Evolutionary conservation across 2,888 invertebrate genomes (phyloP).

Genomic region (Malachius bipustulatus): DNA sequence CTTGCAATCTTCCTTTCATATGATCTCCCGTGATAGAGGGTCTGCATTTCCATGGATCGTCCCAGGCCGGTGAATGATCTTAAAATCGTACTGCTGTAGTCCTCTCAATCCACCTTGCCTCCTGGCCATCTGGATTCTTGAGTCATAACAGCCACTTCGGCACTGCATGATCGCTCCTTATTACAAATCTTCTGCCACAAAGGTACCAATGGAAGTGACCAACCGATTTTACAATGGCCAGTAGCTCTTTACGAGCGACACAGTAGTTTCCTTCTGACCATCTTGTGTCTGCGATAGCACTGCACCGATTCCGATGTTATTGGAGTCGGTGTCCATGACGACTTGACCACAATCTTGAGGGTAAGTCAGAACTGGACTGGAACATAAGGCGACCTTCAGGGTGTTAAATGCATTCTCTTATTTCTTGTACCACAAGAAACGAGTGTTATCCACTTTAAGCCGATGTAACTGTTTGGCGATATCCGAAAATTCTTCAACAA

Average conservation of each 20-base stretch:
- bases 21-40: constrained; percentile 14
- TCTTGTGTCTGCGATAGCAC: constrained; percentile 15
- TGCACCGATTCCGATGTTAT: constrained; percentile 12
- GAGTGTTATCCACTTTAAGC: constrained; percentile 12
- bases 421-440: constrained; percentile 9
- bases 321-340: no score
- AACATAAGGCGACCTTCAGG: constrained; percentile 17
- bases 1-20: constrained; percentile 12
- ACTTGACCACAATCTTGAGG: no score
- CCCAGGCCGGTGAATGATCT: constrained; percentile 21
- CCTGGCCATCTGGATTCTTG: constrained; percentile 27
- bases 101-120: constrained; percentile 27
- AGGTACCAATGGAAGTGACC: constrained; percentile 26
- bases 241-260: constrained; percentile 22
- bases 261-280: constrained; percentile 21
- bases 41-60: constrained; percentile 13
- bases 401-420: no score
- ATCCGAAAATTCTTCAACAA: no score
- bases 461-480: constrained; percentile 15
- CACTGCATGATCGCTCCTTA: constrained; percentile 27
- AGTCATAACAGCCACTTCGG: constrained; percentile 27
- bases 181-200: constrained; percentile 22
- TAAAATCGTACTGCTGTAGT: constrained; percentile 23
- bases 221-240: constrained; percentile 21
- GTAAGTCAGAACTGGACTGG: constrained; percentile 32